Conservation (phyloP, 2,797 vertebrate genomes). For the Hirundo rustica region DNA sequence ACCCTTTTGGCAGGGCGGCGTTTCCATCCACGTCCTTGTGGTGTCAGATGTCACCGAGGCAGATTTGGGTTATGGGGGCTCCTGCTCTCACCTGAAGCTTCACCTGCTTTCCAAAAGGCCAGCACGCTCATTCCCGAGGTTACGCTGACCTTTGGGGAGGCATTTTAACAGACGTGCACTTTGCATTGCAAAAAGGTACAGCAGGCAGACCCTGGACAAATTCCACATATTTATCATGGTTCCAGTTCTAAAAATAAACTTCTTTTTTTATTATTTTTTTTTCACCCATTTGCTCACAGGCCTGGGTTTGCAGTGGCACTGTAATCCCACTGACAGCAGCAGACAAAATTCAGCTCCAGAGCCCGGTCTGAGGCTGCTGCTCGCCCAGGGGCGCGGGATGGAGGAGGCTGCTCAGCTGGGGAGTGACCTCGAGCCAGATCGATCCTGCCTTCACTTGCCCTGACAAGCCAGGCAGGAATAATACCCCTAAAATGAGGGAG, state of each 20-base stretch:
- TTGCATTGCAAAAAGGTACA: slow-evolving; percentile 36
- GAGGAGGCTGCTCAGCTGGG: background rate
- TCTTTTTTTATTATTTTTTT: background rate
- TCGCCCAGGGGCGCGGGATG: fast-evolving
- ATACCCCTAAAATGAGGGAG: background rate
- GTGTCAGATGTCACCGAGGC: background rate
- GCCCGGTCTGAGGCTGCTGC: background rate
- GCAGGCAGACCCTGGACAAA: slow-evolving; percentile 19
- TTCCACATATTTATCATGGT: slow-evolving; percentile 19
- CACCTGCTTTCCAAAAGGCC: background rate
- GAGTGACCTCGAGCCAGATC: background rate
- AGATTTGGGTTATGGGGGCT: background rate
- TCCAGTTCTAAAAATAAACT: slow-evolving; percentile 37
- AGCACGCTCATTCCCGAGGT: background rate
- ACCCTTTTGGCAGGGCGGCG: background rate
- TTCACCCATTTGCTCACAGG: slow-evolving; percentile 16
- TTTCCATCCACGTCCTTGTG: background rate
- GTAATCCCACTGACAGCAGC: slow-evolving; percentile 3
- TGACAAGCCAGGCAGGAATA: background rate
- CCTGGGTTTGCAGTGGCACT: background rate
- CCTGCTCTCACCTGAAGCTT: background rate
- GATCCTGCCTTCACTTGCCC: background rate
- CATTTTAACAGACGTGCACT: slow-evolving; percentile 9
- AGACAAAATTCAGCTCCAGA: background rate
- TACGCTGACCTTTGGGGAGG: slow-evolving; percentile 42